Percentiles rank a stretch among this genome's conserved stretches.
These are phyloP conservation scores for Argya squamiceps DNA, from an alignment of 2,797 vertebrate species.

Conservation along the genomic window DNA sequence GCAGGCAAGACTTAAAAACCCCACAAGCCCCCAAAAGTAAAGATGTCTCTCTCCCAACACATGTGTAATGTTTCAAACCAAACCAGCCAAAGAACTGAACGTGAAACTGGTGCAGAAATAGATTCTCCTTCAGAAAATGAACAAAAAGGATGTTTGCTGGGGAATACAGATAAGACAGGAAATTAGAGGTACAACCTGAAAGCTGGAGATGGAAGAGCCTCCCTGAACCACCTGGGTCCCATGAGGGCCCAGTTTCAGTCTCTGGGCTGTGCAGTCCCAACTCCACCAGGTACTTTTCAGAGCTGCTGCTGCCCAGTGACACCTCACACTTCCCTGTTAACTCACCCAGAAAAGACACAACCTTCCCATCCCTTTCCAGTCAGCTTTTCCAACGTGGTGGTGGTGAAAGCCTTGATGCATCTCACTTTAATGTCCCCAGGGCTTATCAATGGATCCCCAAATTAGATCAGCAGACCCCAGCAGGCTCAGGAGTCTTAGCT, in stretches of 20 bases:
- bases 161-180: neutral
- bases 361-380: neutral
- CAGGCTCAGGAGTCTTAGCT: slow-evolving; percentile 9
- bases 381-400: neutral
- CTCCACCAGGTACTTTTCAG: neutral
- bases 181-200: neutral
- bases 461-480: slow-evolving; percentile 32
- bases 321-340: neutral
- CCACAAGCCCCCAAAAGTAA: neutral
- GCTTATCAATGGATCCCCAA: slow-evolving; percentile 8
- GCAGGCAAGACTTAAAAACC: neutral
- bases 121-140: neutral
- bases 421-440: neutral
- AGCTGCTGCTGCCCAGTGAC: neutral
- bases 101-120: neutral
- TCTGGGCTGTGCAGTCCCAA: neutral
- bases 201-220: neutral
- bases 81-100: neutral
- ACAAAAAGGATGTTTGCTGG: neutral
- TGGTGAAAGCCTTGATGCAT: neutral
- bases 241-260: fast-evolving
- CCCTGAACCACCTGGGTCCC: neutral
- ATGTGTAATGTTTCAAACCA: neutral
- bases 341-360: neutral
- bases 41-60: neutral